Percentiles rank a stretch among this genome's conserved stretches.
Evolutionary conservation across 2,888 invertebrate species (phyloP).

Genomic region (Macropis europaea): DNA sequence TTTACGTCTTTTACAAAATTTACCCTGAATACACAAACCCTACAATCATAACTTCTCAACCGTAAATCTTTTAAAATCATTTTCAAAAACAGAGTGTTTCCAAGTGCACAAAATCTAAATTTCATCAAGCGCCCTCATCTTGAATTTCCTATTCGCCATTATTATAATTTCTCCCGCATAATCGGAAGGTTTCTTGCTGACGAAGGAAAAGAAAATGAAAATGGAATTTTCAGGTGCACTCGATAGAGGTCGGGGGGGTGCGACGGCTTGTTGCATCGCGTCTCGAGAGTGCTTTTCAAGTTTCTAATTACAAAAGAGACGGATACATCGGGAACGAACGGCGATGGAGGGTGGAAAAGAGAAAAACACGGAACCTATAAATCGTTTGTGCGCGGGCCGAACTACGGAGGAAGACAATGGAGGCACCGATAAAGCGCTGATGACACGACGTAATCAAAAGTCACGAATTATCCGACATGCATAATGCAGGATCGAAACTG

Average conservation of each 20-base stretch:
- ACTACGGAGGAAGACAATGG: conserved; percentile 55
- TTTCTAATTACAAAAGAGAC: conserved; percentile 57
- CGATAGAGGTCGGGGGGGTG: conserved; percentile 31
- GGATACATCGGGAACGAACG: conserved; percentile 18
- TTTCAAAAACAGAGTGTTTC: no score
- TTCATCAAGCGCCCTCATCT: no score
- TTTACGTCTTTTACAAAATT: no score
- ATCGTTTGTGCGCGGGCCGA: background rate
- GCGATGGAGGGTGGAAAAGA: background rate
- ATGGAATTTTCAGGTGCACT: conserved; percentile 37
- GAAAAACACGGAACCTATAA: conserved; percentile 4
- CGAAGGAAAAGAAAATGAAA: conserved; percentile 35
- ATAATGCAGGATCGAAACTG: conserved; percentile 64
- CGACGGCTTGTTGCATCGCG: conserved; percentile 48
- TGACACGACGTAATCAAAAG: conserved; percentile 71
- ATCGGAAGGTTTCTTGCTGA: background rate
- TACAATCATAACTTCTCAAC: no score
- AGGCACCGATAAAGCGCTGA: conserved; percentile 62
- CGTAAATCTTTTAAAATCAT: no score
- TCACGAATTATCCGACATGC: conserved; percentile 69
- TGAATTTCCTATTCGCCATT: no score
- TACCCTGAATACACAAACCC: no score
- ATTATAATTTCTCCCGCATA: conserved; percentile 12
- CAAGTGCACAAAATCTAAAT: no score
- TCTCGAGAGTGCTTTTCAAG: conserved; percentile 53